These are phyloP conservation scores for Ceratosolen fusciceps DNA, from an alignment of 1,140 invertebrate genomes.

Conservation along the genomic window DNA sequence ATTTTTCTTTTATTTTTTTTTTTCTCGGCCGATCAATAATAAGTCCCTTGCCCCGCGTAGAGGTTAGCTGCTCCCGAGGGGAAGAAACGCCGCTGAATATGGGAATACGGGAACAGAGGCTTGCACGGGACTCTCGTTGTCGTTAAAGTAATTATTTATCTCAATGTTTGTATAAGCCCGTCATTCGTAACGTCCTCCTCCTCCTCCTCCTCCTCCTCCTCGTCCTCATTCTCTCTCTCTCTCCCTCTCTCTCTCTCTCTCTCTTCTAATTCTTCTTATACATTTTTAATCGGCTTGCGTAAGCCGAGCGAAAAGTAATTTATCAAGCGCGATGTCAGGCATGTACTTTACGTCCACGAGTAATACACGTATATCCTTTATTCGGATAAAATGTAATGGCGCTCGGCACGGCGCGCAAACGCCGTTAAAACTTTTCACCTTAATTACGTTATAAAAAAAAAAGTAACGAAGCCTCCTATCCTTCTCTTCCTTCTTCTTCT, in stretches of 20 bases:
- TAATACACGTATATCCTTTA: not conserved
- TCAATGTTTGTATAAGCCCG: slow-evolving; percentile 6
- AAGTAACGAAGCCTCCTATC: no score
- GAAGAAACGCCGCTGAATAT: no score
- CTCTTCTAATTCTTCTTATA: no score
- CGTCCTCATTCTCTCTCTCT: no score
- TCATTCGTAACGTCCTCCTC: no score
- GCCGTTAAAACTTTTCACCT: not conserved
- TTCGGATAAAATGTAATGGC: not conserved
- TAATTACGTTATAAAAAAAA: not conserved
- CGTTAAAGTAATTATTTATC: not conserved
- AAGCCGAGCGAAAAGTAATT: not conserved
- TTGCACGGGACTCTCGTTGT: not conserved
- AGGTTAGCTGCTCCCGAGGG: slow-evolving; percentile 3
- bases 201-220: no score
- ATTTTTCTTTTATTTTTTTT: not conserved
- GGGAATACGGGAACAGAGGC: not conserved
- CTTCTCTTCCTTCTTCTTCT: no score
- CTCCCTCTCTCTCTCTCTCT: no score
- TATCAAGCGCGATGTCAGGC: not conserved
- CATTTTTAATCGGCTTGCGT: not conserved
- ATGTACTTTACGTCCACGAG: not conserved
- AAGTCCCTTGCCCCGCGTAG: not conserved
- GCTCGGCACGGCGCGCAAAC: not conserved
- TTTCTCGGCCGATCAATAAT: not conserved